These are phyloP conservation scores for Calyptomena viridis DNA, from an alignment of 2,113 vertebrate genomes.

Conservation along the genomic window DNA sequence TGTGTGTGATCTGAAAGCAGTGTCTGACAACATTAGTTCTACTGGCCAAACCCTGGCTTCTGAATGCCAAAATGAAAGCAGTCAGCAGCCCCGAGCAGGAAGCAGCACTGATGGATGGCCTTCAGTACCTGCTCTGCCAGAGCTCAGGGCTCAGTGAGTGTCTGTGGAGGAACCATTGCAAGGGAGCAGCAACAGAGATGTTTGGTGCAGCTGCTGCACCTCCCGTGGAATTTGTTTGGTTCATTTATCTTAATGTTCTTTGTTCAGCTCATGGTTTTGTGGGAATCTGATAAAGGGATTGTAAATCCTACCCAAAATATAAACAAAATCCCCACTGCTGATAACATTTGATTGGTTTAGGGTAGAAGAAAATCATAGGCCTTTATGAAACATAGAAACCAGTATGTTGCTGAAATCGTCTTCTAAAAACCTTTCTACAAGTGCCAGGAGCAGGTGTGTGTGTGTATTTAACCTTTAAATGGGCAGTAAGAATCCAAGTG, in stretches of 20 bases:
- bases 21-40: neutral
- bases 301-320: neutral
- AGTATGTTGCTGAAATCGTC: neutral
- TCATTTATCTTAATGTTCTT: neutral
- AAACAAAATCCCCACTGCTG: neutral
- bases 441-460: slow-evolving; percentile 5
- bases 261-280: neutral
- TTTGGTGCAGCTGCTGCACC: neutral
- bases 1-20: neutral
- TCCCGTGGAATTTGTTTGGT: neutral
- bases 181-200: neutral
- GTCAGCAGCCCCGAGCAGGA: neutral
- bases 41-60: neutral
- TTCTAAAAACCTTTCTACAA: neutral
- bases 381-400: neutral
- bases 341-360: neutral
- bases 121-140: neutral
- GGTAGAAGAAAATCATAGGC: neutral
- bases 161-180: neutral
- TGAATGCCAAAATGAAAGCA: neutral
- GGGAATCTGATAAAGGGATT: neutral
- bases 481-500: neutral
- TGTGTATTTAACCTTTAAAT: slow-evolving; percentile 42
- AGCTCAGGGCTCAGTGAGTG: neutral
- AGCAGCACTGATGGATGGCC: neutral